phyloP scores from a whole-genome alignment of 2,797 vertebrate species.

The Sebastes minor region DNA sequence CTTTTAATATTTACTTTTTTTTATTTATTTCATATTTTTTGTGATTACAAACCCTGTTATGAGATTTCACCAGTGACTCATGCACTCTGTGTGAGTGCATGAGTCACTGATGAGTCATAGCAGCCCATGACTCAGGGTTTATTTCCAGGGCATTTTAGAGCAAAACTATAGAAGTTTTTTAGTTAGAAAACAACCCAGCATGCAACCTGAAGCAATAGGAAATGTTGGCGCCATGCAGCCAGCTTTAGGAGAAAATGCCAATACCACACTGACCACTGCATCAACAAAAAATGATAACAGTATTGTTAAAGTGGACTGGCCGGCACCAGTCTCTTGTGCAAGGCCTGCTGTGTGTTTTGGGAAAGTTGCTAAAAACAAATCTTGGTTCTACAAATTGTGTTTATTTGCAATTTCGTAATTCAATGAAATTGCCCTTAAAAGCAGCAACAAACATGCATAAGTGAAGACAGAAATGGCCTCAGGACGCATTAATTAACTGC shows the following conservation, averaged over 20 bases:
- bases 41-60: neutral
- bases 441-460: neutral
- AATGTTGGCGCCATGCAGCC: conserved; percentile 8
- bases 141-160: conserved; percentile 12
- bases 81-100: neutral
- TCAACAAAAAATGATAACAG: conserved; percentile 8
- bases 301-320: conserved; percentile 8
- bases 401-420: conserved; percentile 9
- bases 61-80: conserved; percentile 29
- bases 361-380: neutral
- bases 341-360: neutral
- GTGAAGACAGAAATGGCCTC: neutral
- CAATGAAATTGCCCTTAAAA: neutral
- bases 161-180: neutral
- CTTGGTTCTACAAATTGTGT: neutral
- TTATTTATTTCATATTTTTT: neutral
- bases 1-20: neutral
- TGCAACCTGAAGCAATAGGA: conserved; percentile 1
- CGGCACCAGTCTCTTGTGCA: neutral
- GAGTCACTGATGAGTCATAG: conserved; percentile 45
- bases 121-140: conserved; percentile 39
- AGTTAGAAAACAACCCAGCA: conserved; percentile 2
- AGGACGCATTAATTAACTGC: neutral
- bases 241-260: neutral
- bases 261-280: conserved; percentile 23